A percentile compares a stretch with the other conserved stretches of the same genome.
These are phyloP conservation scores for Coluber constrictor DNA, from an alignment of 2,797 vertebrate genomes.

Conservation along the genomic window DNA sequence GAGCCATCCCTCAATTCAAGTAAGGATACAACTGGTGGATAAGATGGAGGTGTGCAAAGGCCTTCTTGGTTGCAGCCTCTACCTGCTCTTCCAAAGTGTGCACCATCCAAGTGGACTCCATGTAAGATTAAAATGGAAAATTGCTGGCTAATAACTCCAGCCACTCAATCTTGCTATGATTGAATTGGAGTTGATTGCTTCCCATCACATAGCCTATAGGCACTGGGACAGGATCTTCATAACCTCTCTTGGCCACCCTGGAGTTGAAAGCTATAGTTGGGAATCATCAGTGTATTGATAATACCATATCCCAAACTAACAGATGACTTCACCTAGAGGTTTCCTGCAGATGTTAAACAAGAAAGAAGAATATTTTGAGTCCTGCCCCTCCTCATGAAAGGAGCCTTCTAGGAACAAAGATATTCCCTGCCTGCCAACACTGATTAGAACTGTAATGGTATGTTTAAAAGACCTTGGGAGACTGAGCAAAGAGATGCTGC, in stretches of 20 bases:
- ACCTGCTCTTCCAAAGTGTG: not conserved
- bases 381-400: not conserved
- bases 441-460: not conserved
- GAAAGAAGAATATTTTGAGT: not conserved
- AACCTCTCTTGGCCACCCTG: not conserved
- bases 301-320: not conserved
- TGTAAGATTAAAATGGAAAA: not conserved
- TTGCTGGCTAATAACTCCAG: not conserved
- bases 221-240: not conserved
- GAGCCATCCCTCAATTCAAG: not conserved
- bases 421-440: not conserved
- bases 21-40: not conserved
- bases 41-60: too few species aligned
- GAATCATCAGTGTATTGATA: not conserved
- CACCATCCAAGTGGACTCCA: not conserved
- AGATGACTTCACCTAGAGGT: not conserved
- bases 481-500: not conserved
- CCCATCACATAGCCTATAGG: not conserved
- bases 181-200: not conserved
- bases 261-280: not conserved
- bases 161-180: not conserved
- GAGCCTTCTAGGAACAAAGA: not conserved
- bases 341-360: not conserved
- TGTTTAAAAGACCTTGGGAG: not conserved
- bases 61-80: not conserved